Base-by-base conservation (phyloP, 2,113 vertebrate species). In the Crotalus horridus region DNA sequence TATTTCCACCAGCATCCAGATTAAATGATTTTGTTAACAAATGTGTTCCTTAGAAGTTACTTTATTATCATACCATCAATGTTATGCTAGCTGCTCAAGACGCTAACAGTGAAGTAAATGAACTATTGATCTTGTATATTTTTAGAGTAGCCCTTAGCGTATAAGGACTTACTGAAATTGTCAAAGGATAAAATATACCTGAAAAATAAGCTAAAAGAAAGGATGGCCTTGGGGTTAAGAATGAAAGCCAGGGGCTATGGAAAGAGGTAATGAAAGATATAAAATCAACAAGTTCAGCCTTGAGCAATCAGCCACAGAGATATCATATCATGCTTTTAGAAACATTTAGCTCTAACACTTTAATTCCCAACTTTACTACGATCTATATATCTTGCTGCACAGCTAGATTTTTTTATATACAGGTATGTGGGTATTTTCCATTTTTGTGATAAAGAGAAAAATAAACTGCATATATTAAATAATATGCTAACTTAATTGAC, bases 171-270 rank as follows among this genome's bases (percentile, higher is more conserved):
- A 88, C 88, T 94, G 91, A 13, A 88, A 53, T 93, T 90, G 87
- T 89, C 89, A 91, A 4, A 90, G 54, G 90, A 90, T 92, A 10
- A 95, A 95, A 95, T 86, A 64, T 64, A n/a, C 0, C n/a, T 91
- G 93, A 58, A 95, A 61, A 95, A 59, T 10, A 86, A 92, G 58
- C 89, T 56, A 90, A 43, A 33, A 92, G 64, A 3, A 9, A 93
- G 88, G 58, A 74, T 90, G 89, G 21, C 51, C 6, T 93, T 91
- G 91, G 21, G 93, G 94, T 59, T 23, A 26, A 20, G 29, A 93
- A 53, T 0, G 64, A 93, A 89, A 92, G 85, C 89, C 54, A 0
- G 15, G 81, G 85, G 88, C 88, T 89, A 93, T 29, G 29, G n/a
- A 46, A 43, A 86, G 92, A 89, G 39, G 15, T 91, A 88, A 89